Conservation (phyloP, 2,888 invertebrate species). For the Orchesellides sinensis region DNA sequence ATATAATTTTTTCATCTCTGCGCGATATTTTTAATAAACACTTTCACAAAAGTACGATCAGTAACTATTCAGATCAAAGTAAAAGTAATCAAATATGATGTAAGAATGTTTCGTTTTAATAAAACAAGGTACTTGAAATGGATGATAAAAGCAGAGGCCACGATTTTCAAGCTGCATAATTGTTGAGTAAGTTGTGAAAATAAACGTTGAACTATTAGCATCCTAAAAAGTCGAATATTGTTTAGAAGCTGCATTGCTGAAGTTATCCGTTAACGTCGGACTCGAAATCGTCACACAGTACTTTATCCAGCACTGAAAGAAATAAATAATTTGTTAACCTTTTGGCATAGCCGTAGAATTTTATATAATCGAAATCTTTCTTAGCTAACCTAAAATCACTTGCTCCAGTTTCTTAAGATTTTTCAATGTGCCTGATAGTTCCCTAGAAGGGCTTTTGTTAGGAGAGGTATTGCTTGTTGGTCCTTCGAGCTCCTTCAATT, state of each 20-base stretch:
- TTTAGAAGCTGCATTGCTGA: not conserved
- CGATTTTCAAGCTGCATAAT: slow-evolving; percentile 12
- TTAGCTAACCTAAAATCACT: slow-evolving; percentile 78
- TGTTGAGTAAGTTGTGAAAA: slow-evolving; percentile 1
- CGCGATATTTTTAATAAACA: not conserved
- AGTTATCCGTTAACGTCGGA: slow-evolving; percentile 54
- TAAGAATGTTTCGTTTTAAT: no score
- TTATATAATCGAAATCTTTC: no score
- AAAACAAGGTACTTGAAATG: slow-evolving; percentile 13
- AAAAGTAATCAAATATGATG: not conserved
- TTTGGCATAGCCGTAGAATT: not conserved
- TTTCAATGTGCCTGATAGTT: slow-evolving; percentile 79
- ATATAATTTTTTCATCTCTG: no score
- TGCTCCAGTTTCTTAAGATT: slow-evolving; percentile 79
- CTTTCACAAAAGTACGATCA: not conserved
- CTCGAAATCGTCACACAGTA: slow-evolving; percentile 76
- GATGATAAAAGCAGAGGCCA: slow-evolving; percentile 8
- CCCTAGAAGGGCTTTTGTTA: slow-evolving; percentile 77
- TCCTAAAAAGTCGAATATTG: not conserved
- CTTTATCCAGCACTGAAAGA: slow-evolving; percentile 75
- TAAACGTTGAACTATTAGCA: not conserved
- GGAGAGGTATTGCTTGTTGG: slow-evolving; percentile 72
- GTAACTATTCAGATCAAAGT: not conserved
- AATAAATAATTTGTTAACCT: slow-evolving; percentile 22
- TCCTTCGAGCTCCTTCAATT: slow-evolving; percentile 74